phyloP scores from a whole-genome alignment of 1,140 invertebrate genomes.

The Musca vetustissima region DNA sequence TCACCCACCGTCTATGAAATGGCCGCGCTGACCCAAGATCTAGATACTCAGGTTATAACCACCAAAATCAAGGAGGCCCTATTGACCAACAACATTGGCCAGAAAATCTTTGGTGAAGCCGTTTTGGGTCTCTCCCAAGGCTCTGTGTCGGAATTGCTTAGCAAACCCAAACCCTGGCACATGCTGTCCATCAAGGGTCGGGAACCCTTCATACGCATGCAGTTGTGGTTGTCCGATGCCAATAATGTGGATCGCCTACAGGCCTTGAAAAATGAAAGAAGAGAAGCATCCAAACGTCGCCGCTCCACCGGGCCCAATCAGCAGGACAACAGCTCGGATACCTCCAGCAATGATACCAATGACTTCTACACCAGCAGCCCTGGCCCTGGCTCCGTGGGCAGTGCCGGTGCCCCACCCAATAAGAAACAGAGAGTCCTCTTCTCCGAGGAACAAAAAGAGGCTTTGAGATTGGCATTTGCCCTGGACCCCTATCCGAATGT shows the following conservation, averaged over 20 bases:
- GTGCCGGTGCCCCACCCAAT: constrained; percentile 69
- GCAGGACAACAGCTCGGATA: constrained; percentile 82
- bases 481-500: constrained; percentile 96
- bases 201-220: constrained; percentile 98
- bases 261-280: constrained; percentile 83
- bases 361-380: constrained; percentile 86
- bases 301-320: constrained; percentile 74
- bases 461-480: constrained; percentile 87
- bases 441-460: constrained; percentile 98
- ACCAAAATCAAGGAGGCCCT: constrained; percentile 96
- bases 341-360: constrained; percentile 83
- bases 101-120: constrained; percentile 97
- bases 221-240: constrained; percentile 92
- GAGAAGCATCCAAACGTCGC: constrained; percentile 85
- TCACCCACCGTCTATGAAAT: constrained; percentile 92
- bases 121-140: constrained; percentile 95
- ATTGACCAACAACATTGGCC: constrained; percentile 95
- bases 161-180: constrained; percentile 98
- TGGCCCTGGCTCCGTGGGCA: constrained; percentile 62
- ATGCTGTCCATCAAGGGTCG: constrained; percentile 98
- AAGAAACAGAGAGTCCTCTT: constrained; percentile 94
- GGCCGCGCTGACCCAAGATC: constrained; percentile 92
- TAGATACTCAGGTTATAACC: constrained; percentile 95
- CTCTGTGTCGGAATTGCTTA: constrained; percentile 93
- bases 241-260: constrained; percentile 89